Conservation (phyloP, 2,113 vertebrate genomes). For the Seriola rivoliana region DNA sequence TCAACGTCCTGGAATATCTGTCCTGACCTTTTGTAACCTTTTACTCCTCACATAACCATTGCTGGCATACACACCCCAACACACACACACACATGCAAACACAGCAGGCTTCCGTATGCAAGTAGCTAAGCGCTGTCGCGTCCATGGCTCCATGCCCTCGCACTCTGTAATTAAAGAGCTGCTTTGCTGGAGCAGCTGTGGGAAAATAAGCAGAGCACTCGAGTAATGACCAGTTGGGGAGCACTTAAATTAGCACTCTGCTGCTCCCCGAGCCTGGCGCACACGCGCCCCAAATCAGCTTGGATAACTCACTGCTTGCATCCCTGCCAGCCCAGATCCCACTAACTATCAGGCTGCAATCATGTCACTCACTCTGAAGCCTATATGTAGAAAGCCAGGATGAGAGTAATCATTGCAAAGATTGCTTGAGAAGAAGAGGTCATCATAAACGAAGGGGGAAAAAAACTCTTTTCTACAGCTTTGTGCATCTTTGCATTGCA, state of each 20-base stretch:
- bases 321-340: conserved; percentile 64
- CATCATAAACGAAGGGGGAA: conserved; percentile 14
- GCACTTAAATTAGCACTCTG: conserved; percentile 83
- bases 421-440: conserved; percentile 28
- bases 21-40: conserved; percentile 62
- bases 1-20: conserved; percentile 43
- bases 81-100: conserved; percentile 14
- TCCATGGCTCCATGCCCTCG: conserved; percentile 67
- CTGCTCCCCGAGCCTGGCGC: conserved; percentile 71
- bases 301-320: conserved; percentile 59
- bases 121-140: conserved; percentile 51
- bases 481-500: conserved; percentile 11
- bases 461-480: not conserved
- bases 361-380: conserved; percentile 62
- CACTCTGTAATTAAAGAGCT: conserved; percentile 82
- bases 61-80: conserved; percentile 5
- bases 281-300: conserved; percentile 72
- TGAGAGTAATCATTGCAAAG: conserved; percentile 12
- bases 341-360: conserved; percentile 70
- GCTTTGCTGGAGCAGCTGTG: conserved; percentile 83
- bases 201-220: conserved; percentile 82
- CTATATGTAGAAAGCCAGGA: conserved; percentile 54
- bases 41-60: conserved; percentile 47
- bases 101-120: conserved; percentile 27
- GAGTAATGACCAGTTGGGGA: conserved; percentile 84